Evolutionary conservation across 1,140 invertebrate species (phyloP).

Genomic region (Rhyzopertha dominica): DNA sequence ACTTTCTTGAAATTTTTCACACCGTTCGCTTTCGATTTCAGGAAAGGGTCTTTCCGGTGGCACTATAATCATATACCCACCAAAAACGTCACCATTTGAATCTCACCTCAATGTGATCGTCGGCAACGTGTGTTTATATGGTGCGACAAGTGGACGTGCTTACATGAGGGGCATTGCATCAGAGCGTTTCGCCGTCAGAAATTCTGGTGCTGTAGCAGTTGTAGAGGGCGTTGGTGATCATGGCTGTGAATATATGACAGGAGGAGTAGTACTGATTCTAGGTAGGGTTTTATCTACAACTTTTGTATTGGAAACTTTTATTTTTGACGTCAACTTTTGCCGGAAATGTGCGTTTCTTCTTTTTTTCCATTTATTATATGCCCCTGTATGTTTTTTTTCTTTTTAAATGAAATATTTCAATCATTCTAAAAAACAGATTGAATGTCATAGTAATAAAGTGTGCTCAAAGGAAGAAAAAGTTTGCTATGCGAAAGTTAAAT

Average conservation of each 20-base stretch:
- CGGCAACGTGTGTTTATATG: conserved; percentile 97
- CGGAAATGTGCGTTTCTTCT: too few relatives aligned
- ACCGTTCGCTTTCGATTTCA: conserved; percentile 43
- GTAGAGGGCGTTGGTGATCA: conserved; percentile 95
- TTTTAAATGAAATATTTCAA: too few relatives aligned
- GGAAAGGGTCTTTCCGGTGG: conserved; percentile 89
- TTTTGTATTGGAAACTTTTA: too few relatives aligned
- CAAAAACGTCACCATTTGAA: conserved; percentile 74
- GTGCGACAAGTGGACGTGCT: conserved; percentile 89
- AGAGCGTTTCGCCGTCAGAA: conserved; percentile 96
- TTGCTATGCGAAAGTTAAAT: too few relatives aligned
- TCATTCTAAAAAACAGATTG: too few relatives aligned
- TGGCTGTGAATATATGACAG: conserved; percentile 99
- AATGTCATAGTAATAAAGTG: too few relatives aligned
- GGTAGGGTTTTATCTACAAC: conserved; percentile 61
- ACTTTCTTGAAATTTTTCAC: conserved; percentile 1
- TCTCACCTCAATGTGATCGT: conserved; percentile 96
- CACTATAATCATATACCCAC: conserved; percentile 90
- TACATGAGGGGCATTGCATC: conserved; percentile 96
- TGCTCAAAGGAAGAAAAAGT: too few relatives aligned
- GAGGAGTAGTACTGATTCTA: conserved; percentile 84
- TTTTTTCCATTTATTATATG: too few relatives aligned
- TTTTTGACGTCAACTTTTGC: too few relatives aligned
- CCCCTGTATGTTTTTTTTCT: too few relatives aligned
- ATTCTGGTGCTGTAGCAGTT: conserved; percentile 92